Conservation (phyloP, 2,888 invertebrate genomes). For the Empis livida region DNA sequence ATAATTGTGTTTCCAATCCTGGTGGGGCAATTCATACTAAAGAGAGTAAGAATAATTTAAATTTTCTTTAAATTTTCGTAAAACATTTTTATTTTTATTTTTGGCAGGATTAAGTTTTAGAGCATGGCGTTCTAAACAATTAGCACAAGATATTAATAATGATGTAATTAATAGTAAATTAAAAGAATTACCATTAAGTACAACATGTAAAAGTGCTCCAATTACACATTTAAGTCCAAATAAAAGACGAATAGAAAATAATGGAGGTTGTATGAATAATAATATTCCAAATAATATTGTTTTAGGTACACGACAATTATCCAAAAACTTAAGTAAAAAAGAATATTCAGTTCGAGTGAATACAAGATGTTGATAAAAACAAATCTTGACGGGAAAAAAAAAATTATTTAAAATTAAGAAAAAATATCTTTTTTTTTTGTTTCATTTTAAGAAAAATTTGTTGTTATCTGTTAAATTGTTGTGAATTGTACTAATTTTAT, state of each 20-base stretch:
- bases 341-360: neutral
- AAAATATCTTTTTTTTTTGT: no score
- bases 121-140: slow-evolving; percentile 12
- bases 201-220: slow-evolving; percentile 4
- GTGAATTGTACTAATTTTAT: no score
- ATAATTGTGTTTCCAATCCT: neutral
- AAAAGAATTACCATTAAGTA: neutral
- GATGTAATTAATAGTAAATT: neutral
- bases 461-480: no score
- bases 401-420: neutral
- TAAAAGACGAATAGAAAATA: neutral
- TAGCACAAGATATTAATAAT: no score
- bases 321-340: slow-evolving; percentile 1
- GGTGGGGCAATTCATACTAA: neutral
- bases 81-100: neutral
- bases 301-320: neutral
- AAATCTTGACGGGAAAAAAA: neutral
- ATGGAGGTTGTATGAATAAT: neutral
- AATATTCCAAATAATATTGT: no score
- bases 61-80: neutral
- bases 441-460: no score
- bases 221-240: neutral
- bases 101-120: slow-evolving; percentile 12
- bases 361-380: neutral
- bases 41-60: neutral